phyloP scores from a whole-genome alignment of 1,140 invertebrate species.

The Dendrolimus kikuchii region DNA sequence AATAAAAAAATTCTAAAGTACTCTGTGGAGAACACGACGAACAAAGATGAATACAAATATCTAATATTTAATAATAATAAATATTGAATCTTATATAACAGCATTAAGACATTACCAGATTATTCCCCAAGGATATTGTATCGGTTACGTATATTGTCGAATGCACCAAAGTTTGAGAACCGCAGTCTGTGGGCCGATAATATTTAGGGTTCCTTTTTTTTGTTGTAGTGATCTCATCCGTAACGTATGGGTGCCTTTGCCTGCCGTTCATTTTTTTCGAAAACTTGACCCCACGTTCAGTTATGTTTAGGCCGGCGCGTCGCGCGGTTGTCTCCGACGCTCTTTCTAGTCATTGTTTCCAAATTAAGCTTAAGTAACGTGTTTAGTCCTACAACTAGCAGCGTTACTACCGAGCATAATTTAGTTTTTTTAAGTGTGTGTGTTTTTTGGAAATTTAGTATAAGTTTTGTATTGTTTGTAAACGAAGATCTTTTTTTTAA shows the following conservation, averaged over 20 bases:
- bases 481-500: slow-evolving; percentile 36
- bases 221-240: slow-evolving; percentile 65
- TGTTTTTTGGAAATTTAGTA: slow-evolving; percentile 30
- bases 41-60: too few relatives aligned
- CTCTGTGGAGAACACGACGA: too few relatives aligned
- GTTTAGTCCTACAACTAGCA: not conserved
- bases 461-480: slow-evolving; percentile 24
- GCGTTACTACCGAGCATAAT: too few relatives aligned
- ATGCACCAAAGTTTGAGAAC: slow-evolving; percentile 40
- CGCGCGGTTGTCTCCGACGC: slow-evolving; percentile 53
- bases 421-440: slow-evolving; percentile 3
- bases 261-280: slow-evolving; percentile 58
- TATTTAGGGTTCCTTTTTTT: slow-evolving; percentile 68
- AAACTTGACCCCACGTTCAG: slow-evolving; percentile 61
- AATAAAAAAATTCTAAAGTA: too few relatives aligned
- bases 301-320: slow-evolving; percentile 61
- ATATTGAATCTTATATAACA: too few relatives aligned
- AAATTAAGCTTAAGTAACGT: slow-evolving; percentile 38
- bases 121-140: too few relatives aligned
- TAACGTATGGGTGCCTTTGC: slow-evolving; percentile 64
- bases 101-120: too few relatives aligned
- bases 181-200: slow-evolving; percentile 35
- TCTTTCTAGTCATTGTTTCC: slow-evolving; percentile 65
- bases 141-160: too few relatives aligned
- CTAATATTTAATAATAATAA: too few relatives aligned